A percentile compares a stretch with the other conserved stretches of the same genome.
phyloP scores from a whole-genome alignment of 2,113 vertebrate genomes.

The Castor canadensis region DNA sequence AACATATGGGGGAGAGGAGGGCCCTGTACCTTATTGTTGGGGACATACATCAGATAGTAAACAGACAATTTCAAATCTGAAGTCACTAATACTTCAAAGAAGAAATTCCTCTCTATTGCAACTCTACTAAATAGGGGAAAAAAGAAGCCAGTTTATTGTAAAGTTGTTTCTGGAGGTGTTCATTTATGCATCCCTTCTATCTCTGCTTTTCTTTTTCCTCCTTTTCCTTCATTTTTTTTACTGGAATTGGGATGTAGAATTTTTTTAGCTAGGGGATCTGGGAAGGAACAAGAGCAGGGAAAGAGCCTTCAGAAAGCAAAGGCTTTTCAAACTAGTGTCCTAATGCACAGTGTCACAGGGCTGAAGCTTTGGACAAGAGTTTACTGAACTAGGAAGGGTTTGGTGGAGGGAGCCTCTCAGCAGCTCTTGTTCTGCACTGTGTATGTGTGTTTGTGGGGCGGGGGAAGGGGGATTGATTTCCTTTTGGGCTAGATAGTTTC shows the following conservation, averaged over 20 bases:
- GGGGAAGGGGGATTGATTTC: fast-evolving
- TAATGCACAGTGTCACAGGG: neutral
- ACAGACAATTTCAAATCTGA: neutral
- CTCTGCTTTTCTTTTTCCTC: neutral
- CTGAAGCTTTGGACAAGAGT: neutral
- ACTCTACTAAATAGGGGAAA: neutral
- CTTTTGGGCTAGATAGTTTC: neutral
- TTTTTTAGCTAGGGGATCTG: neutral
- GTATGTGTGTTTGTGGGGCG: too few relatives aligned
- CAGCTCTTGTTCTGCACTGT: neutral
- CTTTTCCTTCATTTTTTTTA: neutral
- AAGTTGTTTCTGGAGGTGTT: neutral
- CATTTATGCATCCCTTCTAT: neutral
- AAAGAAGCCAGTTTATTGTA: too few relatives aligned
- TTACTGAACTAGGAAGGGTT: neutral
- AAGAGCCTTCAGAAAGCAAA: neutral
- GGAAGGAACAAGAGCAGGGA: neutral
- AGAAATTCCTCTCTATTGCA: neutral
- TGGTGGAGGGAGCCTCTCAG: neutral
- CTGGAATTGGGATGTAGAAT: neutral
- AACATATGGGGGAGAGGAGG: neutral
- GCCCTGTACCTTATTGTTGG: neutral
- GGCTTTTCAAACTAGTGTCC: neutral
- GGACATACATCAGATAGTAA: neutral
- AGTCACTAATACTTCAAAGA: neutral